These are phyloP conservation scores for Gastracanthus pulcherrimus DNA, from an alignment of 2,888 invertebrate genomes.

Conservation along the genomic window DNA sequence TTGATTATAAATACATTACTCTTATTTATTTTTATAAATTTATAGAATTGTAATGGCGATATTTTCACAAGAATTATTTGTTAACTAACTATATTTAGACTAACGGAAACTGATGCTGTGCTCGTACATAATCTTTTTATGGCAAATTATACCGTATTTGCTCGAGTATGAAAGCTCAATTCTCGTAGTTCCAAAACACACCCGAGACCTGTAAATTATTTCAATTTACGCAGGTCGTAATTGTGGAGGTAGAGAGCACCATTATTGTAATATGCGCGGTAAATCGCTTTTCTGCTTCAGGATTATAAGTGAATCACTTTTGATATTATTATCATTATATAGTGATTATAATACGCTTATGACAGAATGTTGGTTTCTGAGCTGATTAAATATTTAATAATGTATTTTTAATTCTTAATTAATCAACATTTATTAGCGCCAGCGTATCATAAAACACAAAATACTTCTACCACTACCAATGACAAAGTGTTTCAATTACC, in stretches of 20 bases:
- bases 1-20: too few relatives aligned
- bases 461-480: neutral
- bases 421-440: neutral
- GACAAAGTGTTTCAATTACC: constrained; percentile 52
- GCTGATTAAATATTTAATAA: neutral
- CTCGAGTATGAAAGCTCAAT: constrained; percentile 5
- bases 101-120: constrained; percentile 4
- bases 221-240: constrained; percentile 49
- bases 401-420: neutral
- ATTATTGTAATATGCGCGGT: constrained; percentile 51
- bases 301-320: constrained; percentile 52
- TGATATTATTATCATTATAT: constrained; percentile 40
- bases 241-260: constrained; percentile 30
- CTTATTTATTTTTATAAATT: too few relatives aligned
- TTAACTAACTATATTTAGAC: too few relatives aligned
- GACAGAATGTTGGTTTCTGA: neutral
- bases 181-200: constrained; percentile 28
- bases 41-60: too few relatives aligned
- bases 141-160: neutral
- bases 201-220: constrained; percentile 52
- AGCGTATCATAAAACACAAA: neutral
- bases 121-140: neutral
- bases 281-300: constrained; percentile 40
- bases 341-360: constrained; percentile 3
- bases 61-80: too few relatives aligned